These are phyloP conservation scores for Caenorhabditis remanei DNA, from an alignment of 1,140 invertebrate genomes.

Conservation along the genomic window DNA sequence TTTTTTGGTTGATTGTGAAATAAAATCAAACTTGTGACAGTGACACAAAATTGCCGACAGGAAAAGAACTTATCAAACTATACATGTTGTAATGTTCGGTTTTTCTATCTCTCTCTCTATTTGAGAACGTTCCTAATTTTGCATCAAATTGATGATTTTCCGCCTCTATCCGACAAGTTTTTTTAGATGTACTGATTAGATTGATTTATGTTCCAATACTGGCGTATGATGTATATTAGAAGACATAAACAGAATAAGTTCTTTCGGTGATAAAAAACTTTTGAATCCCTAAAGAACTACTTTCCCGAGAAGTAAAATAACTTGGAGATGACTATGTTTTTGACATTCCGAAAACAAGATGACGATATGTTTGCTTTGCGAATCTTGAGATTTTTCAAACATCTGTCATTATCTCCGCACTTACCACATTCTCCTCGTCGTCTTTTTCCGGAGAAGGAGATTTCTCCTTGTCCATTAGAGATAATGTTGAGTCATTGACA, in stretches of 20 bases:
- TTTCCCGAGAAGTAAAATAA: too few relatives aligned
- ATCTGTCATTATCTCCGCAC: background rate
- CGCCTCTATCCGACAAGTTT: background rate
- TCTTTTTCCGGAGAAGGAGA: slow-evolving; percentile 23
- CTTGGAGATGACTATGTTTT: background rate
- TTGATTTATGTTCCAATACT: background rate
- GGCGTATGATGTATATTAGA: background rate
- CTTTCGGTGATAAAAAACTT: background rate
- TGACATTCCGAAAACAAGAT: background rate
- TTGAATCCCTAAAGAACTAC: background rate
- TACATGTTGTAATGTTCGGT: slow-evolving; percentile 31
- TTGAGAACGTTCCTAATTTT: background rate
- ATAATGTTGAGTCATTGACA: slow-evolving; percentile 13
- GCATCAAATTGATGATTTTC: background rate
- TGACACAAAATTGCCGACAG: background rate
- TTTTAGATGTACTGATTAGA: background rate
- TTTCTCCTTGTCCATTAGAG: background rate
- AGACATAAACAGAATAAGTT: background rate
- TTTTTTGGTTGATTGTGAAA: background rate
- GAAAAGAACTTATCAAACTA: slow-evolving; percentile 42
- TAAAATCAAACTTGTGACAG: slow-evolving; percentile 30
- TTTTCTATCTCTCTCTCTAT: background rate
- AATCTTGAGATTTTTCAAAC: too few relatives aligned
- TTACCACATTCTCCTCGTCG: slow-evolving; percentile 33
- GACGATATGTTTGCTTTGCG: background rate